These are phyloP conservation scores for Carabus problematicus DNA, from an alignment of 2,888 invertebrate genomes.

Conservation along the genomic window DNA sequence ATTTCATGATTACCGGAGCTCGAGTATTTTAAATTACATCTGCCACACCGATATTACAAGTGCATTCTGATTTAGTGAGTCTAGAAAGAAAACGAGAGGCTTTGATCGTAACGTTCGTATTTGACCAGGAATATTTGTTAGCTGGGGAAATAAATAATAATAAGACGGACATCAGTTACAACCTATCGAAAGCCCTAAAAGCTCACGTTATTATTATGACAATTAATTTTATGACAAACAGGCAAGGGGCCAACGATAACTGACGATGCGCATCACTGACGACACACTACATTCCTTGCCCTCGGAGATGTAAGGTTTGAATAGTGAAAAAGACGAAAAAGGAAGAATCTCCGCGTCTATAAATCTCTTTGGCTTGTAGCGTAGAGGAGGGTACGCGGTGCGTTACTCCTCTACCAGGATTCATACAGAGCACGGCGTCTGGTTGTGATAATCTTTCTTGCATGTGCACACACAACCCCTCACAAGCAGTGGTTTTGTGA, in stretches of 20 bases:
- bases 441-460: no score
- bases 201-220: conserved; percentile 36
- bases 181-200: conserved; percentile 19
- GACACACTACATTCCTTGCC: background rate
- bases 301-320: conserved; percentile 4
- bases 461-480: no score
- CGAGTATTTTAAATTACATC: conserved; percentile 18
- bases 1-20: conserved; percentile 18
- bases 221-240: conserved; percentile 35
- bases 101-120: no score
- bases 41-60: conserved; percentile 16
- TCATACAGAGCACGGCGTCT: no score
- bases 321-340: conserved; percentile 34
- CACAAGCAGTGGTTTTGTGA: no score
- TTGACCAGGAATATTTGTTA: background rate
- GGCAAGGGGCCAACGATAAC: background rate
- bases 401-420: no score
- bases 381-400: no score
- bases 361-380: no score
- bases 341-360: conserved; percentile 15
- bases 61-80: background rate
- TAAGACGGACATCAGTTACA: conserved; percentile 23
- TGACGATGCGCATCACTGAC: background rate
- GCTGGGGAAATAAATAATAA: conserved; percentile 6
- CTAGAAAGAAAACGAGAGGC: background rate